Evolutionary conservation across 1,140 invertebrate species (phyloP).

Genomic region (Chrysopa pallens): DNA sequence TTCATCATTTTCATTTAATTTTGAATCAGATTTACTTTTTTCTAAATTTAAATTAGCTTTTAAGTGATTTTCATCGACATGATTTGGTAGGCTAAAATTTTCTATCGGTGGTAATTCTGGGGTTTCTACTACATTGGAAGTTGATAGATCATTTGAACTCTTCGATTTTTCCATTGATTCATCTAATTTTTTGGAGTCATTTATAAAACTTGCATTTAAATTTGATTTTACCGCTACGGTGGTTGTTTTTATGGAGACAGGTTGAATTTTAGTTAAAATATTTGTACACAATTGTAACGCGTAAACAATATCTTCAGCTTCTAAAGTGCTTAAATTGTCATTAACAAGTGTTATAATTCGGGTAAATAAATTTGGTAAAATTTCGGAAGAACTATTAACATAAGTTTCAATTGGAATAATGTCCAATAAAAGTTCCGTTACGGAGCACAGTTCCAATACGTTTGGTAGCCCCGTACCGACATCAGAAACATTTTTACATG

Average conservation of each 20-base stretch:
- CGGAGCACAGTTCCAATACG: slow-evolving; percentile 43
- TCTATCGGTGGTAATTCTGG: too few species aligned
- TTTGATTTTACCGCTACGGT: background rate
- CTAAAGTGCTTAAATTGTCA: slow-evolving; percentile 33
- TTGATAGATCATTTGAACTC: background rate
- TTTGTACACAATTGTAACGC: slow-evolving; percentile 52
- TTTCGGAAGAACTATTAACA: slow-evolving; percentile 60
- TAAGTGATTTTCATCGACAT: background rate
- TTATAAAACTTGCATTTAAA: too few species aligned
- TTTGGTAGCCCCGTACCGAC: slow-evolving; percentile 40
- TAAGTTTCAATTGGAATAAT: slow-evolving; percentile 65
- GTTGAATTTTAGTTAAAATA: slow-evolving; percentile 60
- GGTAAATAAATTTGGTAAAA: slow-evolving; percentile 53
- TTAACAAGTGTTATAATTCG: slow-evolving; percentile 43
- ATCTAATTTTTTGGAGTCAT: background rate
- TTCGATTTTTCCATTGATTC: background rate
- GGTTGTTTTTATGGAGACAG: slow-evolving; percentile 18
- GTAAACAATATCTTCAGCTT: slow-evolving; percentile 39
- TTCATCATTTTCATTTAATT: slow-evolving; percentile 34
- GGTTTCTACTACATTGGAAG: too few species aligned
- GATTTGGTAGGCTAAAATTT: too few species aligned
- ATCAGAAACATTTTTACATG: slow-evolving; percentile 19
- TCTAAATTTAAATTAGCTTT: slow-evolving; percentile 20
- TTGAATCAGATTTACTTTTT: slow-evolving; percentile 46
- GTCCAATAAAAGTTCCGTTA: slow-evolving; percentile 64